Conservation (phyloP, 2,113 vertebrate genomes). For the Crotalus horridus region DNA sequence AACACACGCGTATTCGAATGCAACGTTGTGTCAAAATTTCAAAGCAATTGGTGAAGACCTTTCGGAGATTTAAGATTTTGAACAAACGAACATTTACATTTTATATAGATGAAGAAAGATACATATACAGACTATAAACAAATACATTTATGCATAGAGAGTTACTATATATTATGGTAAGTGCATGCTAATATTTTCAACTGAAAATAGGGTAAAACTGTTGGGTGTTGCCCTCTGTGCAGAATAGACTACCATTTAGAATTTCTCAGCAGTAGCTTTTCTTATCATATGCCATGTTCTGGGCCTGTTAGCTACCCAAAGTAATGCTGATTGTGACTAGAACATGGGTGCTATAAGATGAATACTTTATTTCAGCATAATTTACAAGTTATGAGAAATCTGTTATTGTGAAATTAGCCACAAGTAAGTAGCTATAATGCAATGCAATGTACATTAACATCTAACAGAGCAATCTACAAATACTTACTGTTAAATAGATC, state of each 20-base stretch:
- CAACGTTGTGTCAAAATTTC: no score
- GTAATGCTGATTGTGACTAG: no score
- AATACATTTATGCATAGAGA: not conserved
- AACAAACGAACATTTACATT: no score
- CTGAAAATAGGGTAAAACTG: not conserved
- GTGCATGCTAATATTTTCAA: not conserved
- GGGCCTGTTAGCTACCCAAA: not conserved
- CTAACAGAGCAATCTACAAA: not conserved
- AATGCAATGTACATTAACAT: not conserved
- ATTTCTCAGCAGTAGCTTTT: not conserved
- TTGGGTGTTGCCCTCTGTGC: not conserved
- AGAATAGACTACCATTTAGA: not conserved
- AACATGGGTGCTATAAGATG: not conserved
- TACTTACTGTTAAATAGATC: conserved; percentile 82
- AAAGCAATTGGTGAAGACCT: no score
- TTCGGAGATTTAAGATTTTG: no score
- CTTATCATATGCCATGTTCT: not conserved
- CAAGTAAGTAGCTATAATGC: not conserved
- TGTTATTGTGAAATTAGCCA: not conserved
- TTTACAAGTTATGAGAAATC: not conserved
- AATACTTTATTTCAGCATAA: not conserved
- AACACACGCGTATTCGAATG: no score
- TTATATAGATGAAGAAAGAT: not conserved
- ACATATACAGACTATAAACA: not conserved
- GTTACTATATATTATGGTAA: not conserved